These are phyloP conservation scores for Noctua janthe DNA, from an alignment of 2,888 invertebrate species.

Conservation along the genomic window DNA sequence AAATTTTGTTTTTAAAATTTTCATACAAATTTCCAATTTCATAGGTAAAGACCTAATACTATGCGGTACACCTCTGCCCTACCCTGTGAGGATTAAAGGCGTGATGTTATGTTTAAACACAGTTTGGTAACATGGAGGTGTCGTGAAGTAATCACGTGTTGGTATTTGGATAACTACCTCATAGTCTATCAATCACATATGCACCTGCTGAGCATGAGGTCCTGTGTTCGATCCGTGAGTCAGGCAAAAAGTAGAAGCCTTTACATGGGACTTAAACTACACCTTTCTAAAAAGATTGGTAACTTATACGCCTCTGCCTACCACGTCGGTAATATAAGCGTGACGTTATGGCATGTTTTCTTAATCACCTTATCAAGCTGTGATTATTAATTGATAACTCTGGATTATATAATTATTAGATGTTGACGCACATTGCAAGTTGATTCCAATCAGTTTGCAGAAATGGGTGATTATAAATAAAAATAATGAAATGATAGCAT, in stretches of 20 bases:
- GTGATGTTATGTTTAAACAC: background rate
- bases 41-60: no score
- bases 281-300: background rate
- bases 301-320: background rate
- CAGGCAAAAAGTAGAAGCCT: background rate
- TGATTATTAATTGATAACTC: constrained; percentile 22
- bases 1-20: no score
- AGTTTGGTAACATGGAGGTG: background rate
- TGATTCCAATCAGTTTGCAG: constrained; percentile 39
- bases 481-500: constrained; percentile 7
- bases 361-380: constrained; percentile 19
- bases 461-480: constrained; percentile 7
- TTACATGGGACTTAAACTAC: background rate
- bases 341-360: background rate
- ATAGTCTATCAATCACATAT: background rate
- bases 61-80: background rate
- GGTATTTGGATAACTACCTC: background rate
- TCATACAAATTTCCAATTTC: no score
- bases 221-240: background rate
- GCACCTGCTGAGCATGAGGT: background rate
- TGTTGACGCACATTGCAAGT: constrained; percentile 42
- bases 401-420: constrained; percentile 25
- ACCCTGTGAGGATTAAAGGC: background rate
- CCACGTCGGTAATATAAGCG: background rate
- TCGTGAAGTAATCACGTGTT: background rate